These are phyloP conservation scores for Acomys russatus DNA, from an alignment of 2,797 vertebrate species.

Conservation along the genomic window DNA sequence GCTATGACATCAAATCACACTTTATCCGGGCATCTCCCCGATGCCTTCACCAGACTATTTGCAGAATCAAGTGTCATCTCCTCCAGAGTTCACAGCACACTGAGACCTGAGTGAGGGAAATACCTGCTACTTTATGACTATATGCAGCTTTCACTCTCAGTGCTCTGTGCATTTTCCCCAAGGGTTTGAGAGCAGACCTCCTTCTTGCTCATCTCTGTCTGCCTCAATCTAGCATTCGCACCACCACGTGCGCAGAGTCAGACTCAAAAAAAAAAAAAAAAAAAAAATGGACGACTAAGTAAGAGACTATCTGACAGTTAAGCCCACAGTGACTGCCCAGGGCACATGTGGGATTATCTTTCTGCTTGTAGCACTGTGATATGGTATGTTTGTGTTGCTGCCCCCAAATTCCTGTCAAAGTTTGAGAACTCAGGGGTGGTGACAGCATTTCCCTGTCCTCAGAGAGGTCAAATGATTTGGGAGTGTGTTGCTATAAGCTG, in stretches of 20 bases:
- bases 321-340: neutral
- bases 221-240: neutral
- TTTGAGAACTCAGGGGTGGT: neutral
- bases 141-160: neutral
- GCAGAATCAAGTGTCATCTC: slow-evolving; percentile 43
- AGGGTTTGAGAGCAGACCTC: neutral
- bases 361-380: neutral
- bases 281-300: neutral
- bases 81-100: slow-evolving; percentile 15
- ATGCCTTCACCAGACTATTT: slow-evolving; percentile 51
- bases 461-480: slow-evolving; percentile 1
- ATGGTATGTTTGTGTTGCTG: slow-evolving; percentile 12
- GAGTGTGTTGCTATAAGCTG: neutral
- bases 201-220: neutral
- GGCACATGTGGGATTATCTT: neutral
- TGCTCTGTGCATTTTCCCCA: neutral
- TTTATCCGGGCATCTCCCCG: slow-evolving; percentile 57
- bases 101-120: neutral
- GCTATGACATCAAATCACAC: neutral
- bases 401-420: neutral
- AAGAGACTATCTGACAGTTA: neutral
- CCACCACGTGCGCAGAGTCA: neutral
- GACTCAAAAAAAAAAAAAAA: neutral
- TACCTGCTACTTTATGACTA: neutral
- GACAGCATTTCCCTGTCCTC: neutral